Percentiles rank a stretch among this genome's conserved stretches.
These are phyloP conservation scores for Lasioglossum malachurum DNA, from an alignment of 2,888 invertebrate species.

Conservation along the genomic window DNA sequence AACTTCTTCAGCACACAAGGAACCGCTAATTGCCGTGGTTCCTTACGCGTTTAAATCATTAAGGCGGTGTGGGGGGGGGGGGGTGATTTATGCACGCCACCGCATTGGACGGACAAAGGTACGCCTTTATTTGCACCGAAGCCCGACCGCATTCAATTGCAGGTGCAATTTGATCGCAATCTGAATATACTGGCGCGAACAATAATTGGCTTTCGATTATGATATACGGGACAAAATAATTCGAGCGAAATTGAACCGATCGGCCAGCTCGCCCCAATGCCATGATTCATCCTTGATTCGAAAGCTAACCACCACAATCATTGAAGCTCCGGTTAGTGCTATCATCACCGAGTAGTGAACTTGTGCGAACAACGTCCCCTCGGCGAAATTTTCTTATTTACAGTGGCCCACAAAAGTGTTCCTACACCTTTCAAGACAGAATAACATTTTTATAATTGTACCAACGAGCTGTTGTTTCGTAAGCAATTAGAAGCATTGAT, in stretches of 20 bases:
- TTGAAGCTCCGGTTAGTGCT: constrained; percentile 45
- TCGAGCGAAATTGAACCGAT: constrained; percentile 55
- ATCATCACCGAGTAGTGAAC: constrained; percentile 32
- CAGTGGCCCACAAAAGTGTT: too few species aligned
- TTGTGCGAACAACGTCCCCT: constrained; percentile 35
- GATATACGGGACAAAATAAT: constrained; percentile 69
- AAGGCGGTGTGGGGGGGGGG: neutral
- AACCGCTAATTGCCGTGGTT: constrained; percentile 43
- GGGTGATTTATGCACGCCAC: constrained; percentile 42
- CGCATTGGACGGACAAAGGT: constrained; percentile 11
- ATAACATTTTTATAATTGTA: too few species aligned
- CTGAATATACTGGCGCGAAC: constrained; percentile 34
- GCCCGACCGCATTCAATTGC: constrained; percentile 55
- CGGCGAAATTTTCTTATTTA: constrained; percentile 45
- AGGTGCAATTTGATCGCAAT: constrained; percentile 65
- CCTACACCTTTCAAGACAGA: too few species aligned
- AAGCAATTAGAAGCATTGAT: too few species aligned
- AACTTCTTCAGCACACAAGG: constrained; percentile 30
- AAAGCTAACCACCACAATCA: constrained; percentile 46
- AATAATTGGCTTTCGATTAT: constrained; percentile 73
- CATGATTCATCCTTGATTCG: constrained; percentile 65
- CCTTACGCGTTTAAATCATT: constrained; percentile 9
- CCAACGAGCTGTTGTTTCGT: too few species aligned
- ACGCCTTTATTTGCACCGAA: constrained; percentile 20
- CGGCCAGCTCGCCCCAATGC: constrained; percentile 6